Base-by-base conservation (phyloP, 2,888 invertebrate genomes). In the Coecobrya sp. region DNA sequence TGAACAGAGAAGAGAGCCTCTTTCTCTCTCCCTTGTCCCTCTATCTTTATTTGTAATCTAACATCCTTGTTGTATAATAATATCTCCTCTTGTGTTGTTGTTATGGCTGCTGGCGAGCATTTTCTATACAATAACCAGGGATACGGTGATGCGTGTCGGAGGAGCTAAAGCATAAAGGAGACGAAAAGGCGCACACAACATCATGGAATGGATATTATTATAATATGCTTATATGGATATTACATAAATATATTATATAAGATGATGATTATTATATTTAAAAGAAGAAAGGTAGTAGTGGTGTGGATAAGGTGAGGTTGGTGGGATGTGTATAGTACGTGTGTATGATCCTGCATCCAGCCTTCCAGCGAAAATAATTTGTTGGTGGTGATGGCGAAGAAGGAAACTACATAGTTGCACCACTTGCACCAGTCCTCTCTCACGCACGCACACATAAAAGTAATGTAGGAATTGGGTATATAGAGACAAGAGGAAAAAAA, bases 71-170 rank as follows among this genome's bases (percentile, higher is more conserved):
- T 65, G 52, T 79, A 70, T 84, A 55, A 25, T 42, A 45, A 45
- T 70, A 73, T 73, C 42, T 55, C 59, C 19, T 59, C 19, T 59
- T 59, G 7, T 22, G 19, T 8, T 59, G 2, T 8, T 59, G 1
- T 59, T 59, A 22, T 22, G 5, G 55, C 55, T 59, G 59, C 30
- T 84, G 70, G 86, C 49, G 81, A 86, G 91, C 91, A 76, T 91
- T 86, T 55, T 52, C 3, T 16, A 52, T 52, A 10, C 1, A 10
- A 52, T 16, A 16, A 84, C 70, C 3, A 36, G 36, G 36, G 86
- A 87, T 84, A 59, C n/a, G 65, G 85, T 89, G 92, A 92, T 92
- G 88, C 92, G 89, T 89, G 92, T 92, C 92, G 81, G 89, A 92
- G 88, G 85, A 92, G 86, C 49, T 59, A 89, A 82, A 68, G 85